Conservation (phyloP, 2,797 vertebrate species). For the Pseudochirops corinnae region DNA sequence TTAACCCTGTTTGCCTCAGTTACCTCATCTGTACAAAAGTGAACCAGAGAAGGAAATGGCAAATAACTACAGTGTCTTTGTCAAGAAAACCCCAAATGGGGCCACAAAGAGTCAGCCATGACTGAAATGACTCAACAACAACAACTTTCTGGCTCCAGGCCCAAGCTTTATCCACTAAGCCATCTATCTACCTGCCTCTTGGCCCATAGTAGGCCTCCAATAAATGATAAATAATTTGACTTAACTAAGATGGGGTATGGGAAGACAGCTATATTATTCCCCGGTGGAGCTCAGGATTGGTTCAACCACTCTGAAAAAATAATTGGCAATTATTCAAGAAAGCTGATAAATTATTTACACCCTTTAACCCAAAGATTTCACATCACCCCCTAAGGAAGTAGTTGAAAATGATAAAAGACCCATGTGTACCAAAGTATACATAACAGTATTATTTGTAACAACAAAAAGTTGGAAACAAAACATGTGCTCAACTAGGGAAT, state of each 20-base stretch:
- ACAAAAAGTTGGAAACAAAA: not conserved
- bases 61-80: no score
- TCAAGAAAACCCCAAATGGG: no score
- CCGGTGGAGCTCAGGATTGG: not conserved
- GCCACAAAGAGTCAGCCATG: no score
- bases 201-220: not conserved
- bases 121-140: no score
- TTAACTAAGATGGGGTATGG: not conserved
- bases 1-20: not conserved
- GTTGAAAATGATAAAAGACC: not conserved
- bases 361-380: not conserved
- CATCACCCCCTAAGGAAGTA: not conserved
- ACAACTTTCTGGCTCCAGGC: not conserved
- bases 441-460: not conserved
- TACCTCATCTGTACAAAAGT: slow-evolving; percentile 30
- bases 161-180: not conserved
- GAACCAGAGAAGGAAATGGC: no score
- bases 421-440: not conserved
- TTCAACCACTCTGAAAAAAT: not conserved
- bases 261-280: not conserved
- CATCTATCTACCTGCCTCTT: not conserved
- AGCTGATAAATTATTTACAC: not conserved
- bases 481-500: not conserved
- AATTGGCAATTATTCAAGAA: not conserved
- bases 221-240: not conserved